These are phyloP conservation scores for Drosophila percnosoma DNA, from an alignment of 2,888 invertebrate genomes.

Conservation along the genomic window DNA sequence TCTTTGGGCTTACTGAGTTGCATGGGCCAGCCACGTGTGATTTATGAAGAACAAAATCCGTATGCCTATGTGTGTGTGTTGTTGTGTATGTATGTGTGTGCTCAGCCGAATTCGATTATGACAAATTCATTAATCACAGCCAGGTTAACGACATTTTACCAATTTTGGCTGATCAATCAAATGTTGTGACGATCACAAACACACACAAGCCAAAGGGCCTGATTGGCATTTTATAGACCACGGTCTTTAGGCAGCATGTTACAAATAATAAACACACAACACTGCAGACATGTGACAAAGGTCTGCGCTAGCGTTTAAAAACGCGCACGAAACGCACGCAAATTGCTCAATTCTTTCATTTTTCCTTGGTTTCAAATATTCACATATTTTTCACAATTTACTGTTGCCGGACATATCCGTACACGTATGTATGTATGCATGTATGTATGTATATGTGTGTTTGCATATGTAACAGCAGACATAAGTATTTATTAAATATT, in stretches of 20 bases:
- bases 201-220: conserved; percentile 29
- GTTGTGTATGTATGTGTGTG: not conserved
- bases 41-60: conserved; percentile 64
- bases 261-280: not conserved
- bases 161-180: conserved; percentile 64
- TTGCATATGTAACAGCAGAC: conserved; percentile 2
- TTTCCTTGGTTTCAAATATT: conserved; percentile 15
- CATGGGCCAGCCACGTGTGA: conserved; percentile 52
- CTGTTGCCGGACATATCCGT: conserved; percentile 24
- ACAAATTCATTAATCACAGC: conserved; percentile 73
- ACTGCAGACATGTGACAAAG: conserved; percentile 18
- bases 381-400: conserved; percentile 29
- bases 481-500: conserved; percentile 60
- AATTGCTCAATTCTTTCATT: conserved; percentile 22
- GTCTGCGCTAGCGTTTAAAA: conserved; percentile 37
- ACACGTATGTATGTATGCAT: not conserved
- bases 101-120: conserved; percentile 55
- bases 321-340: conserved; percentile 40
- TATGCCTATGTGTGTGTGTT: not conserved
- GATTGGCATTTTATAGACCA: conserved; percentile 25
- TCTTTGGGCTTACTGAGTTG: conserved; percentile 16
- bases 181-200: conserved; percentile 44
- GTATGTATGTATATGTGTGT: not conserved
- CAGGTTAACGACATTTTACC: conserved; percentile 73
- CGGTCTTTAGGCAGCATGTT: not conserved